Evolutionary conservation across 2,113 vertebrate genomes (phyloP).

Genomic region (Ptychochromis oligacanthus): DNA sequence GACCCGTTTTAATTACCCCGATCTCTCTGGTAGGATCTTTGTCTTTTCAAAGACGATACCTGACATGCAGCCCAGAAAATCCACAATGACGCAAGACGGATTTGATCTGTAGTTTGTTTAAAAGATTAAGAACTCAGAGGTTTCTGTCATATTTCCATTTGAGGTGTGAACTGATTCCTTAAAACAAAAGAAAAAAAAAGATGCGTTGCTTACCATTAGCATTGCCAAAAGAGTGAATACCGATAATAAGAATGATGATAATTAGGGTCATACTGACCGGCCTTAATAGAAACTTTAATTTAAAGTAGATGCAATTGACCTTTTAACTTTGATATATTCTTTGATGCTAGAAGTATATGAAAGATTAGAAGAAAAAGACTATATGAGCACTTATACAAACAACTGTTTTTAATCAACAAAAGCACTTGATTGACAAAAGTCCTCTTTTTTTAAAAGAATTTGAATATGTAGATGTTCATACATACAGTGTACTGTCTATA

Average conservation of each 20-base stretch:
- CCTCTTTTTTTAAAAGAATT: not conserved
- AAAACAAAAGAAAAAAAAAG: too few species aligned
- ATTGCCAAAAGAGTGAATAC: not conserved
- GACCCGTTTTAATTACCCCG: not conserved
- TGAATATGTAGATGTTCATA: not conserved
- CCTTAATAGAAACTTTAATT: not conserved
- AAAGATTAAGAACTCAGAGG: not conserved
- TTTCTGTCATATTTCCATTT: not conserved
- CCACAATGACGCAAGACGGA: not conserved
- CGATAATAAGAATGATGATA: not conserved
- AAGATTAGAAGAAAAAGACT: not conserved
- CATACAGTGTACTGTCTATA: too few species aligned
- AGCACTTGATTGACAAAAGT: not conserved
- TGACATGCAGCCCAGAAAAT: not conserved
- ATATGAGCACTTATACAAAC: not conserved
- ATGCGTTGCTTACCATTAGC: not conserved
- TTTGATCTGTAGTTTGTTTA: not conserved
- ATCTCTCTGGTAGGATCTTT: not conserved
- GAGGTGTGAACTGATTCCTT: not conserved
- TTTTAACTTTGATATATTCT: not conserved
- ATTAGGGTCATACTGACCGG: not conserved
- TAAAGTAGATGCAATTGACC: not conserved
- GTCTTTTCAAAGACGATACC: not conserved
- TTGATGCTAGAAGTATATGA: not conserved
- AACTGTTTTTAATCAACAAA: not conserved